These are phyloP conservation scores for Ophthalmolycus amberensis DNA, from an alignment of 2,113 vertebrate genomes.

Conservation along the genomic window DNA sequence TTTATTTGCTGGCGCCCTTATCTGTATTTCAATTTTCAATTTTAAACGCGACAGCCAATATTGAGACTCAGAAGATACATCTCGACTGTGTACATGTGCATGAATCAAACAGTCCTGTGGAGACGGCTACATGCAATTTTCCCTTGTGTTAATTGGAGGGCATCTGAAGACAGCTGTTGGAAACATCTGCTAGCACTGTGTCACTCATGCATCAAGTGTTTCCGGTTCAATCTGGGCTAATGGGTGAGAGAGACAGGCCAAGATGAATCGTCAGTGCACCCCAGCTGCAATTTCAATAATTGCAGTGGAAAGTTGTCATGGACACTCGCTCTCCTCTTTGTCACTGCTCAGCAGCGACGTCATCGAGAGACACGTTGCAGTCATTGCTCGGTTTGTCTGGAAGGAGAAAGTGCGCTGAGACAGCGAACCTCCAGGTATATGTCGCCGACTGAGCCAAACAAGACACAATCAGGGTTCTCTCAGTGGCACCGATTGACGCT, in stretches of 20 bases:
- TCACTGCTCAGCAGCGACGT: slow-evolving; percentile 6
- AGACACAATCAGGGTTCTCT: slow-evolving; percentile 22
- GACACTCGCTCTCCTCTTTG: slow-evolving; percentile 4
- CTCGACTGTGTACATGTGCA: neutral
- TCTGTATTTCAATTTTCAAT: neutral
- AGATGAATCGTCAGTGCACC: slow-evolving; percentile 19
- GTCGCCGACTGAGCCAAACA: neutral
- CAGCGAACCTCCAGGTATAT: slow-evolving; percentile 2
- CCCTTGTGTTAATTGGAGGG: slow-evolving; percentile 6
- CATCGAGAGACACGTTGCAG: neutral
- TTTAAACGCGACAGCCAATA: neutral
- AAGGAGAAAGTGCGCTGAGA: neutral
- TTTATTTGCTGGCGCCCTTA: neutral
- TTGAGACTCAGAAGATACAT: neutral
- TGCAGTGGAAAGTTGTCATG: slow-evolving; percentile 22
- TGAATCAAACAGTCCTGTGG: slow-evolving; percentile 21
- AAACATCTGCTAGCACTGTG: slow-evolving; percentile 57
- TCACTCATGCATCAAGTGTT: slow-evolving; percentile 39
- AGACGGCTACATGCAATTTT: slow-evolving; percentile 2
- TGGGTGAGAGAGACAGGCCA: slow-evolving; percentile 23
- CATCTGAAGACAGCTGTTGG: slow-evolving; percentile 51
- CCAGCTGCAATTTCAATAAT: slow-evolving; percentile 34
- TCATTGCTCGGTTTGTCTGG: slow-evolving; percentile 4
- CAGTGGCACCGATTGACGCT: neutral
- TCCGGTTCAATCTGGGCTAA: slow-evolving; percentile 30